Conservation (phyloP, 2,797 vertebrate species). For the Anguilla marmorata region DNA sequence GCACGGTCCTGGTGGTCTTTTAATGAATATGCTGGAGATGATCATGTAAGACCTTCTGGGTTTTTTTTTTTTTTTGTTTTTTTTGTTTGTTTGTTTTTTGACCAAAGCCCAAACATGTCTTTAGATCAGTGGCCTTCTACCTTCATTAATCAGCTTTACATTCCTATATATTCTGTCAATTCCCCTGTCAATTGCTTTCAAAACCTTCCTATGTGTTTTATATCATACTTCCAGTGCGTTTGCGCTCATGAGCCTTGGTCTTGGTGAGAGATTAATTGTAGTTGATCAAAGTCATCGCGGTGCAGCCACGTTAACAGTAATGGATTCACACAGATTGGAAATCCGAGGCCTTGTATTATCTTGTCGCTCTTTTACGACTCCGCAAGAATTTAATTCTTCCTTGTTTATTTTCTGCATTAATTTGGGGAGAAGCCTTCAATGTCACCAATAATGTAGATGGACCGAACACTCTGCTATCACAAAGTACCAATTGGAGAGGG, state of each 20-base stretch:
- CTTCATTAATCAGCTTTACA: slow-evolving; percentile 60
- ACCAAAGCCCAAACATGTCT: slow-evolving; percentile 13
- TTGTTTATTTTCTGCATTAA: slow-evolving; percentile 64
- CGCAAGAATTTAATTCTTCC: slow-evolving; percentile 67
- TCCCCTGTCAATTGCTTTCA: slow-evolving; percentile 42
- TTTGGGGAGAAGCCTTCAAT: slow-evolving; percentile 82
- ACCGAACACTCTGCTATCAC: slow-evolving; percentile 70
- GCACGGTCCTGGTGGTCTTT: slow-evolving; percentile 60
- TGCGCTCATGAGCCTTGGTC: slow-evolving; percentile 47
- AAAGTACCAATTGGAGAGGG: slow-evolving; percentile 66
- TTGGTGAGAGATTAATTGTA: slow-evolving; percentile 67
- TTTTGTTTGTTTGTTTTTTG: slow-evolving; percentile 25
- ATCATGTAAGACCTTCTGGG: slow-evolving; percentile 41
- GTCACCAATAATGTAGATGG: slow-evolving; percentile 73
- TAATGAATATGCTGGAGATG: slow-evolving; percentile 59
- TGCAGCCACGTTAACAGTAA: slow-evolving; percentile 47
- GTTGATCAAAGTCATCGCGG: slow-evolving; percentile 64
- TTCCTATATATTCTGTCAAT: slow-evolving; percentile 52
- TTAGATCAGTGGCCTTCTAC: slow-evolving; percentile 55
- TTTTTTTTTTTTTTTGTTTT: background rate
- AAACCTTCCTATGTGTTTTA: slow-evolving; percentile 54
- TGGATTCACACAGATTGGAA: slow-evolving; percentile 53
- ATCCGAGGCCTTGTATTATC: slow-evolving; percentile 61
- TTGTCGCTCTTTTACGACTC: slow-evolving; percentile 68
- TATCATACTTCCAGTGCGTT: slow-evolving; percentile 42